Percentiles rank a stretch among this genome's conserved stretches.
phyloP scores from a whole-genome alignment of 2,797 vertebrate species.

The Steatocranus sp. region DNA sequence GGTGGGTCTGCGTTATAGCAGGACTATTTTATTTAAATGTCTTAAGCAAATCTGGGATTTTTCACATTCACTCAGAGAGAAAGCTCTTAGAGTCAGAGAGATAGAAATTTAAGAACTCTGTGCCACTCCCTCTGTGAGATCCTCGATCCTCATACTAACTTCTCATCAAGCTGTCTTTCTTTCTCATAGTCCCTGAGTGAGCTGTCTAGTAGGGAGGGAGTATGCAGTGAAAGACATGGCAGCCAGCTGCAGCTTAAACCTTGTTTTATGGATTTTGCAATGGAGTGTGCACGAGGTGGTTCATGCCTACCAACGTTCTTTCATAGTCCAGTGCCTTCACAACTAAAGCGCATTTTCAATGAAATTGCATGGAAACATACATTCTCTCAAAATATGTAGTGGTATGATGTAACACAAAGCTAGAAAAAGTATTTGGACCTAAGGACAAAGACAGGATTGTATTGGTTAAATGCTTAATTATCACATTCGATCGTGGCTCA shows the following conservation, averaged over 20 bases:
- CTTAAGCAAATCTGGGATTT: slow-evolving; percentile 62
- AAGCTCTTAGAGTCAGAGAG: slow-evolving; percentile 78
- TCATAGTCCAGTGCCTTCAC: neutral
- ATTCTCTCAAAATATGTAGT: neutral
- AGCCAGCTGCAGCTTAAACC: neutral
- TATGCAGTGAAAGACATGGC: neutral
- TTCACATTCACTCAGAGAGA: slow-evolving; percentile 49
- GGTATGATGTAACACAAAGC: neutral
- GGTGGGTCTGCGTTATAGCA: slow-evolving; percentile 30
- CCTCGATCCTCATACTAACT: slow-evolving; percentile 38
- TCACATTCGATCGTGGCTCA: neutral
- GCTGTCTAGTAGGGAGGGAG: slow-evolving; percentile 43
- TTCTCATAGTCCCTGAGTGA: slow-evolving; percentile 76
- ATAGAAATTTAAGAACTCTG: slow-evolving; percentile 61
- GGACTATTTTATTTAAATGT: slow-evolving; percentile 43
- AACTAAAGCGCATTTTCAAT: neutral
- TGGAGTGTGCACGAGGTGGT: neutral
- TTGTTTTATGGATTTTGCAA: neutral
- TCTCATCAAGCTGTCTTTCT: slow-evolving; percentile 43
- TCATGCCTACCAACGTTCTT: neutral
- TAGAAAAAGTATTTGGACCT: neutral
- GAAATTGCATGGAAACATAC: neutral
- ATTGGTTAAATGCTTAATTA: neutral
- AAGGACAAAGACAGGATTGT: neutral
- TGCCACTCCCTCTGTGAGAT: slow-evolving; percentile 32